Conservation (phyloP, 2,113 vertebrate genomes). For the Panthera leo region DNA sequence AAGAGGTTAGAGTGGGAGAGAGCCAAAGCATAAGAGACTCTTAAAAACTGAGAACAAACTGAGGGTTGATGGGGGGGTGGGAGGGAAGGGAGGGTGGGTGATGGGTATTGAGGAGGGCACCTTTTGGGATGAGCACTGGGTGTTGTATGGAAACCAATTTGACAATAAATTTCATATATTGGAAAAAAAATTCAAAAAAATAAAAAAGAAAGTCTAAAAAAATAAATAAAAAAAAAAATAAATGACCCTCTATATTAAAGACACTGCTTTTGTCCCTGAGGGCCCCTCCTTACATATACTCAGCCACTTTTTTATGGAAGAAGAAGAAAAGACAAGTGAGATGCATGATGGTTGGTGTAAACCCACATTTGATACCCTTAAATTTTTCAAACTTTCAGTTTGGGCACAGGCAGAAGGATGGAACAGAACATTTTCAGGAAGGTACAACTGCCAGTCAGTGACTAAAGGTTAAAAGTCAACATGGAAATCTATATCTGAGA, state of each 20-base stretch:
- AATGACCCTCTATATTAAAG: neutral
- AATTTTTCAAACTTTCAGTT: neutral
- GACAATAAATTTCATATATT: no score
- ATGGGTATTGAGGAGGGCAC: no score
- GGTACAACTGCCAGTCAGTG: neutral
- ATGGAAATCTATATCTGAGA: conserved; percentile 64
- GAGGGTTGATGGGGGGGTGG: no score
- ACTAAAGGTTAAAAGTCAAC: conserved; percentile 65
- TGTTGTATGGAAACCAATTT: no score
- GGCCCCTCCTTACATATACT: neutral
- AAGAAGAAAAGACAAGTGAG: neutral
- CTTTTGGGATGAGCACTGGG: no score
- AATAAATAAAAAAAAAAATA: no score
- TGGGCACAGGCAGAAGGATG: conserved; percentile 25
- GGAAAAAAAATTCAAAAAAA: no score
- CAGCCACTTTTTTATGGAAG: neutral
- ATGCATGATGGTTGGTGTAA: neutral
- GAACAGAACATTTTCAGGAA: neutral
- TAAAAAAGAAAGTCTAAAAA: no score
- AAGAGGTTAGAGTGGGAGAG: no score
- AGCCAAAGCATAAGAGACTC: no score
- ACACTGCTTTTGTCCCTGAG: neutral
- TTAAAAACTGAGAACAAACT: no score
- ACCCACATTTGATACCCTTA: neutral
- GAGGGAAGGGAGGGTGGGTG: no score